These are phyloP conservation scores for Oncorhynchus mykiss DNA, from an alignment of 2,113 vertebrate species.

Conservation along the genomic window DNA sequence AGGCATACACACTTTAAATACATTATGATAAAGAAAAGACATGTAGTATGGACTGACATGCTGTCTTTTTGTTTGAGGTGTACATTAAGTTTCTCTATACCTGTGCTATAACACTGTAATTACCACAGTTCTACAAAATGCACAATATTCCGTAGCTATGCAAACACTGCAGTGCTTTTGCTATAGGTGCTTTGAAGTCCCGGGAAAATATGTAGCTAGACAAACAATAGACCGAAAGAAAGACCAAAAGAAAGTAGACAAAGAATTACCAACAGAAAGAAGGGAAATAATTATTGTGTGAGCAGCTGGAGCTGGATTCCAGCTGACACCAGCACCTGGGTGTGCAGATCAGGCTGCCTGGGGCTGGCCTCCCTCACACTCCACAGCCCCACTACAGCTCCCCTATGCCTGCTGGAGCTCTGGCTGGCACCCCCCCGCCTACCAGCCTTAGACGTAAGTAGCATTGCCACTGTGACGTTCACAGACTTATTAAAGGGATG, in stretches of 20 bases:
- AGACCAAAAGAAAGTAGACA: conserved; percentile 54
- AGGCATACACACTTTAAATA: not conserved
- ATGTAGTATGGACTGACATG: too few relatives aligned
- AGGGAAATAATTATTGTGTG: conserved; percentile 80
- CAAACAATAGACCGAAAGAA: conserved; percentile 28
- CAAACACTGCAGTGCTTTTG: too few relatives aligned
- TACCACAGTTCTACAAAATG: too few relatives aligned
- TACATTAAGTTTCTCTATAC: too few relatives aligned
- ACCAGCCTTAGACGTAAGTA: conserved; percentile 41
- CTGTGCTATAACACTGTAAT: too few relatives aligned
- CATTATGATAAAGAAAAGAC: not conserved
- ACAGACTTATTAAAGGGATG: conserved; percentile 89
- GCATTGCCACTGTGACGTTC: conserved; percentile 63
- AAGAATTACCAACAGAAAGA: conserved; percentile 68
- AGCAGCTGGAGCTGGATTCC: conserved; percentile 91
- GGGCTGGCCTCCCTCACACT: conserved; percentile 54
- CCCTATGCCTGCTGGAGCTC: conserved; percentile 55
- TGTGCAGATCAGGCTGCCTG: conserved; percentile 71
- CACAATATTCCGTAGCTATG: too few relatives aligned
- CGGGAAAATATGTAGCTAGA: not conserved
- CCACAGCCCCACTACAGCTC: conserved; percentile 5
- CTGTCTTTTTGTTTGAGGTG: too few relatives aligned
- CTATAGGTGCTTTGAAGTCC: too few relatives aligned
- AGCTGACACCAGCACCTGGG: conserved; percentile 92
- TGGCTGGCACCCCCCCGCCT: conserved; percentile 45